Evolutionary conservation across 2,113 vertebrate genomes (phyloP).

Genomic region (Climacteris rufus): DNA sequence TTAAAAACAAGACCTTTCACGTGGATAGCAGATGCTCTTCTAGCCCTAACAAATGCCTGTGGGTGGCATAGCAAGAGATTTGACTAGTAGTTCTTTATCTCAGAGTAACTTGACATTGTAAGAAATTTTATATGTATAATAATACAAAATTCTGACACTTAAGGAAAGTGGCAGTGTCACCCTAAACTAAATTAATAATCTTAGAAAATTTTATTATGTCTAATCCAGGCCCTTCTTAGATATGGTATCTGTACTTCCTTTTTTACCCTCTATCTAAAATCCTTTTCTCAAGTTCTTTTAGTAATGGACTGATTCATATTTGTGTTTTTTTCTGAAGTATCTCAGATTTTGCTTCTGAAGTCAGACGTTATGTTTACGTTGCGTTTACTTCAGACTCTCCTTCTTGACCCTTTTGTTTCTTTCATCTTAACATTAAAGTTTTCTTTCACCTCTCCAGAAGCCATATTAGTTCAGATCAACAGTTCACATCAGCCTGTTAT

Average conservation of each 20-base stretch:
- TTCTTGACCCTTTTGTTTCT: not conserved
- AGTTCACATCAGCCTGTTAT: not conserved
- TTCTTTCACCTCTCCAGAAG: not conserved
- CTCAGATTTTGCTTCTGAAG: not conserved
- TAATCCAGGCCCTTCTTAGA: not conserved
- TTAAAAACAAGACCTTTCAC: not conserved
- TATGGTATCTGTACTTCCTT: not conserved
- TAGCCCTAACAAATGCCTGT: not conserved
- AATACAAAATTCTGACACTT: not conserved
- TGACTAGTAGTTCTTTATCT: not conserved
- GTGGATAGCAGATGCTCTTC: not conserved
- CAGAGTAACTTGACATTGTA: not conserved
- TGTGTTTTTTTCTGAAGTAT: not conserved
- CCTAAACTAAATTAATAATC: not conserved
- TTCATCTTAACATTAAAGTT: not conserved
- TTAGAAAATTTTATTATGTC: not conserved
- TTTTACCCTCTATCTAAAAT: not conserved
- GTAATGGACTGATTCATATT: not conserved
- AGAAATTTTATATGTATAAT: not conserved
- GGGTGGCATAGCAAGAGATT: not conserved
- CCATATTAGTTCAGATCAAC: not conserved
- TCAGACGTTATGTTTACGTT: not conserved
- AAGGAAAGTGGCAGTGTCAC: not conserved
- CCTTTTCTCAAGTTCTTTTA: not conserved
- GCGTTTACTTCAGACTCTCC: not conserved